Evolutionary conservation across 2,888 invertebrate species (phyloP), one percentile per base, ranked within the genome.

Genomic region (Drosophila imparisetae): DNA sequence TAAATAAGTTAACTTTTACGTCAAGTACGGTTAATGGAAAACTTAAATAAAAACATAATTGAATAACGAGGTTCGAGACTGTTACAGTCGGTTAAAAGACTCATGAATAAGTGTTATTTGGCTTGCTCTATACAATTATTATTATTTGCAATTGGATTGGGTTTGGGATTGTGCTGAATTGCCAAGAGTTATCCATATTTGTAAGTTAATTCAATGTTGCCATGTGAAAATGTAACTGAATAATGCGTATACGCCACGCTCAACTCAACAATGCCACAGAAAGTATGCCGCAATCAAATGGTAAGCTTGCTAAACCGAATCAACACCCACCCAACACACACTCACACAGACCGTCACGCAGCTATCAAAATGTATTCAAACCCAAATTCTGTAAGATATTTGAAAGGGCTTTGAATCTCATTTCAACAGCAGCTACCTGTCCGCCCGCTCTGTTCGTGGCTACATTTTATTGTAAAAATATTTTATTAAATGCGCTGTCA

Each of bases 371-470:
- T 69, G 52, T 83, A 83, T 83, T 83, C 75, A 71, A 73, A 76
- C 63, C 42, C 58, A 75, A 81, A 84, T 86, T 84, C 73, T 78
- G 78, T 66, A 72, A 81, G 84, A 75, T 81, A 77, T 80, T 85
- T 65, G 61, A 65, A 66, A 89, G 73, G 73, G 77, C 65, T 66
- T 79, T 80, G 73, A 87, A 85, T 74, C 70, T 72, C 71, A 72
- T 79, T 81, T 84, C 77, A 81, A 64, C 73, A 67, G 60, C 60
- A 61, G 64, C 52, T 66, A 72, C 80, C 67, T 80, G 57, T 27
- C 49, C 45, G 34, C 30, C 49, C 45, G 34, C 30, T 21, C 55
- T 42, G n/a, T 13, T 10, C 21, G 21, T 42, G 30, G 1, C 18
- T 7, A 52, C 18, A 59, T 65, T 49, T 54, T 7, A 36, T 13